Evolutionary conservation across 2,888 invertebrate species (phyloP), one percentile per base, ranked within the genome.

Genomic region (Athrips mouffetella): DNA sequence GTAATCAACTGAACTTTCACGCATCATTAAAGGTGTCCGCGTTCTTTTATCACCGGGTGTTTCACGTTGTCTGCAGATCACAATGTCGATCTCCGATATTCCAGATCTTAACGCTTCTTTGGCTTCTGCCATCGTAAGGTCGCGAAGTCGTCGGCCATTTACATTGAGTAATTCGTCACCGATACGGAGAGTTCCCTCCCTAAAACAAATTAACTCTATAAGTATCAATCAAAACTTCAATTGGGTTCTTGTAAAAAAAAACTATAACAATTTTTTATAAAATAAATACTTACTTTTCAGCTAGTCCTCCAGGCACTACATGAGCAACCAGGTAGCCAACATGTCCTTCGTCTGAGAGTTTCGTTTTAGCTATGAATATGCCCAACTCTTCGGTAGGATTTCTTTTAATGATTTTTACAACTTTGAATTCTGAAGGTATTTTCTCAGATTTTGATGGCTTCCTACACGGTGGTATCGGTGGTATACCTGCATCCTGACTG

Each of bases 91-190:
- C 63, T 91, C 91, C 1, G 91, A 82, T 15, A 90, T 85, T 0
- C 90, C 90, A 25, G 90, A 91, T 57, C 90, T 89, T 3, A 93
- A 78, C n/a, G 91, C 90, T 73, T 91, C 91, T 63, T 91, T 89
- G 35, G 92, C 92, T 73, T 91, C 91, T 1, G 90, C 74, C 91
- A 92, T 91, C 21, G 89, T 90, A 13, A 94, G 78, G 42, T 92
- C 92, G 3, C 92, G 89, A 42, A 94, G 83, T 58, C 92, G 84
- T 53, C 90, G 89, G 8, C 94, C 94, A 66, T 94, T 94, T 3
- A 94, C 93, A 56, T 93, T 92, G 20, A 94, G 86, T 20, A 94
- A 89, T 68, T 94, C 92, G 67, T 94, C 94, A 10, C 93, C 93
- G 25, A 92, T 89, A 47, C 89, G 88, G 47, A 94, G 74, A 1